These are phyloP conservation scores for Drosophila setosimentum DNA, from an alignment of 2,888 invertebrate species.

Conservation along the genomic window DNA sequence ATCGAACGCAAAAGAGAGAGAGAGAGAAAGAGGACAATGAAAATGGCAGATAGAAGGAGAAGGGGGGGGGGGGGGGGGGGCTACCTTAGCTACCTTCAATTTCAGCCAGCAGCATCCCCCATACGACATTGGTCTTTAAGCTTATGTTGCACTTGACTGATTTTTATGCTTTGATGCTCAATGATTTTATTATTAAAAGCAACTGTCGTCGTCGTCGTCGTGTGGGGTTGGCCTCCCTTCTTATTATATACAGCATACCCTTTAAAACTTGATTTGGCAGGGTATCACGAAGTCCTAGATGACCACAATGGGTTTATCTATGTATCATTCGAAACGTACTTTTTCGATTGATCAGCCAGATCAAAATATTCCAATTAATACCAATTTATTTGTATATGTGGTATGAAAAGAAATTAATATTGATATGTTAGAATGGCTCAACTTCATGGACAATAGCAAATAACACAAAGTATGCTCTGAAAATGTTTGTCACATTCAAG, in stretches of 20 bases:
- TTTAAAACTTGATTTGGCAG: not conserved
- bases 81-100: slow-evolving; percentile 56
- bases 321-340: not conserved
- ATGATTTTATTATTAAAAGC: slow-evolving; percentile 84
- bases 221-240: slow-evolving; percentile 29
- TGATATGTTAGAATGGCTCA: not conserved
- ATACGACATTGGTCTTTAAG: slow-evolving; percentile 73
- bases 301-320: not conserved
- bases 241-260: slow-evolving; percentile 12
- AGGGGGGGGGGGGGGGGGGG: no score
- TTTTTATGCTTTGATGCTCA: slow-evolving; percentile 85
- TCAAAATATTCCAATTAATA: not conserved
- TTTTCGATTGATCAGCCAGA: not conserved
- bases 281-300: not conserved
- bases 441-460: not conserved
- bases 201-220: slow-evolving; percentile 65
- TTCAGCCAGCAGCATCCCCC: slow-evolving; percentile 44
- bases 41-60: not conserved
- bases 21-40: not conserved
- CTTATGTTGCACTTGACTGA: slow-evolving; percentile 84
- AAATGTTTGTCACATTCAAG: not conserved
- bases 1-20: slow-evolving; percentile 42
- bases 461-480: not conserved
- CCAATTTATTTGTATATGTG: not conserved
- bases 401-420: not conserved